Evolutionary conservation across 2,113 vertebrate genomes (phyloP).

Genomic region (Heterochromis multidens): DNA sequence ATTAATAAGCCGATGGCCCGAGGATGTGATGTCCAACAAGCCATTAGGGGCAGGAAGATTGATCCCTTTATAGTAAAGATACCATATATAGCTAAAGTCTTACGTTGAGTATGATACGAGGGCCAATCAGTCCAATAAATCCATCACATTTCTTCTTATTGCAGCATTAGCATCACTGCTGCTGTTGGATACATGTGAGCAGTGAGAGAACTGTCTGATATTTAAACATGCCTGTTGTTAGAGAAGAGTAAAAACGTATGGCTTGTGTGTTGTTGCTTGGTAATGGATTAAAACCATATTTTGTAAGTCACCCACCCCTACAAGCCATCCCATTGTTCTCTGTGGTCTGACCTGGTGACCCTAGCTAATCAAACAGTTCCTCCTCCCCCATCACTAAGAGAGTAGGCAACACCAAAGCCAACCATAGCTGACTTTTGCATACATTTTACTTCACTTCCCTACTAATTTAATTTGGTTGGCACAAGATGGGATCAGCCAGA

Average conservation of each 20-base stretch:
- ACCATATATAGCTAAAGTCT: fast-evolving
- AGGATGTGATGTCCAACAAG: conserved; percentile 58
- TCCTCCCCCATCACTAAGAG: conserved; percentile 46
- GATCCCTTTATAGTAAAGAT: background rate
- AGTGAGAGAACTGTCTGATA: background rate
- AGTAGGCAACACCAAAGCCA: conserved; percentile 50
- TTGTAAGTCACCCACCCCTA: background rate
- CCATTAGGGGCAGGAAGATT: background rate
- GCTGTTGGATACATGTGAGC: background rate
- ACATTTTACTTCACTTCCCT: background rate
- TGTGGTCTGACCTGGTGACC: conserved; percentile 53
- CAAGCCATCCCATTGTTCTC: conserved; percentile 65
- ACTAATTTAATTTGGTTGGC: background rate
- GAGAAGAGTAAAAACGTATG: background rate
- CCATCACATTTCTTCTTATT: background rate
- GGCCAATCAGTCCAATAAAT: background rate
- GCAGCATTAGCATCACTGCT: background rate
- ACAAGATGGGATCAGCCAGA: background rate
- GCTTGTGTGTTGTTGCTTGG: background rate
- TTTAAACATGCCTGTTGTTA: background rate
- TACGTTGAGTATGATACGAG: background rate
- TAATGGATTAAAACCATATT: background rate
- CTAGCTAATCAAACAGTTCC: conserved; percentile 73
- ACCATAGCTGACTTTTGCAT: conserved; percentile 22
- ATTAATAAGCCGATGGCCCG: conserved; percentile 48